Percentiles rank a stretch among this genome's conserved stretches.
Conservation (phyloP, 2,888 invertebrate species). For the Amphipyra tragopoginis region DNA sequence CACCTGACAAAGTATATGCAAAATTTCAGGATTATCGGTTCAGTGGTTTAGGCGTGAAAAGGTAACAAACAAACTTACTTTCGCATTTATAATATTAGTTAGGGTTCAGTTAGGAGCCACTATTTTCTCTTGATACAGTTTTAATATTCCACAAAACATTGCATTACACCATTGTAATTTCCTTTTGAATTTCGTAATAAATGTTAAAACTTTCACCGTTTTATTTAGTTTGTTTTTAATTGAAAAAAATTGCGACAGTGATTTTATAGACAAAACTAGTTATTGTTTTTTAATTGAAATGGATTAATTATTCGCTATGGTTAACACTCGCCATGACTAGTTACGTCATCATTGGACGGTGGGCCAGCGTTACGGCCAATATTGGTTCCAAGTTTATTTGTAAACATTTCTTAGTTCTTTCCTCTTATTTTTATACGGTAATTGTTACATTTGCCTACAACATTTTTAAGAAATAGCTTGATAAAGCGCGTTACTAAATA, state of each 20-base stretch:
- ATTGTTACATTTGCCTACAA: constrained; percentile 25
- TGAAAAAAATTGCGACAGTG: neutral
- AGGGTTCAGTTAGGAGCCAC: too few relatives aligned
- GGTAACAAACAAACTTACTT: too few relatives aligned
- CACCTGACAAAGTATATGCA: too few relatives aligned
- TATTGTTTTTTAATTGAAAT: constrained; percentile 7
- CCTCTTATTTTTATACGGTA: constrained; percentile 10
- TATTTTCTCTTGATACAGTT: too few relatives aligned
- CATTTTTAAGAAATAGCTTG: constrained; percentile 13
- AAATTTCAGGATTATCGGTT: too few relatives aligned
- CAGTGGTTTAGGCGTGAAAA: too few relatives aligned
- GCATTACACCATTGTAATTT: too few relatives aligned
- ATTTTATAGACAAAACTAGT: neutral
- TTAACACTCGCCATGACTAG: constrained; percentile 13
- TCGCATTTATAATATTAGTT: too few relatives aligned
- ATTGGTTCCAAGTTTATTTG: constrained; percentile 11
- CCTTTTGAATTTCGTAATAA: neutral
- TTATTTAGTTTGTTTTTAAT: constrained; percentile 2
- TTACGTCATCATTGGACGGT: constrained; percentile 27
- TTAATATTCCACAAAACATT: too few relatives aligned
- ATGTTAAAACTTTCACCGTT: constrained; percentile 15
- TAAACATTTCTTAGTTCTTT: constrained; percentile 1
- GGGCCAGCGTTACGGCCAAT: neutral
- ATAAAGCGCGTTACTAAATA: constrained; percentile 13
- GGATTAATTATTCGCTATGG: constrained; percentile 24